Base-by-base conservation (phyloP, 2,113 vertebrate genomes). In the Syngnathus typhle region DNA sequence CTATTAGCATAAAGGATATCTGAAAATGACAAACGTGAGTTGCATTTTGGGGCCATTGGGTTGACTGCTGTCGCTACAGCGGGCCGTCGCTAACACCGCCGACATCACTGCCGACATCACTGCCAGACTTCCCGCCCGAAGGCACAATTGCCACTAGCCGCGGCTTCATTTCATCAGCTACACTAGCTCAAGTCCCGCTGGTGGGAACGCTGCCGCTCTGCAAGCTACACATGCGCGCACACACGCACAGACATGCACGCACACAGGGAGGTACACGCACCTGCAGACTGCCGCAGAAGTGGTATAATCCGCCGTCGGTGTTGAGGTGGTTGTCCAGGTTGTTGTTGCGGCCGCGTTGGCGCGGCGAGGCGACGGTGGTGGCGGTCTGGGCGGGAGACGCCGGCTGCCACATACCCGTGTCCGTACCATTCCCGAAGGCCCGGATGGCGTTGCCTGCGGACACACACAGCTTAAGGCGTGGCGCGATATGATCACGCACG, bases 401-500 rank as follows among this genome's bases (percentile, higher is more conserved):
- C 0, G 93, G 92, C 86, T 92, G 94, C 93, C 93, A 94, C 78
- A 93, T 91, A 0, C 90, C 93, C 70, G 95, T 93, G 13, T 98
- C 95, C 0, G 94, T 96, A 64, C 95, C 95, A 12, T 98, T 98
- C 68, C 95, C 95, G 1, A 96, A 98, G 71, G 95, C 95, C 82
- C 95, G 94, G 85, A 98, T 95, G 80, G 95, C 93, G 54, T 94
- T 95, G 84, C 94, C 95, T 97, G 70, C n/a, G 76, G 38, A 46
- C 6, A 15, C 19, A 16, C 23, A 52, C 23, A 15, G 11, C 3
- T 56, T 15, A 11, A 5, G 16, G 23, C 54, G 43, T 12, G 11
- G 11, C 43, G 43, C 1, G 1, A 39, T 6, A 11, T 43, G 41
- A 43, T 11, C 44, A 13, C 4, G 1, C 13, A 5, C 12, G 11